Evolutionary conservation across 2,888 invertebrate species (phyloP).

Genomic region (Synanthedon vespiformis): DNA sequence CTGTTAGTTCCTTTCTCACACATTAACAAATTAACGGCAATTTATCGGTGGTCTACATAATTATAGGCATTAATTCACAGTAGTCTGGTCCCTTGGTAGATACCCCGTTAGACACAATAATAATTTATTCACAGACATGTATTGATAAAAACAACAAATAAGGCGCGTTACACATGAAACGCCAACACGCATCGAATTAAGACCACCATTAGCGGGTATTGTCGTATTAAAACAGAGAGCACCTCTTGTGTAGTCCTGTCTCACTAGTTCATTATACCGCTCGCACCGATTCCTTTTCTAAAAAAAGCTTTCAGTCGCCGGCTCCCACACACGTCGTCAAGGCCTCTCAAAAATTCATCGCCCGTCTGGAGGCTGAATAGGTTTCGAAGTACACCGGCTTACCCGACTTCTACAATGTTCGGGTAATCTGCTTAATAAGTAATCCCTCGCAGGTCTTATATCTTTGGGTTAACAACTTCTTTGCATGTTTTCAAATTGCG

Average conservation of each 20-base stretch:
- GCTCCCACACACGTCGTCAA: conserved; percentile 46
- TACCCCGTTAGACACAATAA: too few species aligned
- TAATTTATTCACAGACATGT: too few species aligned
- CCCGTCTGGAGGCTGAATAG: conserved; percentile 44
- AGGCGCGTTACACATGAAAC: too few species aligned
- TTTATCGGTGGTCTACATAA: too few species aligned
- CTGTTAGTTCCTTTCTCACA: too few species aligned
- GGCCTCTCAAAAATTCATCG: conserved; percentile 69
- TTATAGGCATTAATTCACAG: too few species aligned
- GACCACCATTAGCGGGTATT: background rate
- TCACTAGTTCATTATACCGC: conserved; percentile 39
- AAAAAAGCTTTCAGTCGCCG: conserved; percentile 22
- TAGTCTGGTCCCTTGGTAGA: too few species aligned
- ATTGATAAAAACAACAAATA: too few species aligned
- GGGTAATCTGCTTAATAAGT: conserved; percentile 61
- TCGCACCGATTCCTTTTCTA: conserved; percentile 48
- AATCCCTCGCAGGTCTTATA: conserved; percentile 17
- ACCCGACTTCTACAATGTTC: conserved; percentile 24
- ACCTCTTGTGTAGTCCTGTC: conserved; percentile 1
- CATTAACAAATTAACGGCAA: too few species aligned
- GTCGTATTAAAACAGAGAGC: background rate
- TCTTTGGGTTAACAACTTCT: too few species aligned
- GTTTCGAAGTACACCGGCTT: conserved; percentile 32
- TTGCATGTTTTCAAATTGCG: too few species aligned
- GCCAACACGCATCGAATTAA: background rate